Evolutionary conservation across 2,797 vertebrate species (phyloP), one percentile per base, ranked within the genome.

Genomic region (Lutjanus campechanus): DNA sequence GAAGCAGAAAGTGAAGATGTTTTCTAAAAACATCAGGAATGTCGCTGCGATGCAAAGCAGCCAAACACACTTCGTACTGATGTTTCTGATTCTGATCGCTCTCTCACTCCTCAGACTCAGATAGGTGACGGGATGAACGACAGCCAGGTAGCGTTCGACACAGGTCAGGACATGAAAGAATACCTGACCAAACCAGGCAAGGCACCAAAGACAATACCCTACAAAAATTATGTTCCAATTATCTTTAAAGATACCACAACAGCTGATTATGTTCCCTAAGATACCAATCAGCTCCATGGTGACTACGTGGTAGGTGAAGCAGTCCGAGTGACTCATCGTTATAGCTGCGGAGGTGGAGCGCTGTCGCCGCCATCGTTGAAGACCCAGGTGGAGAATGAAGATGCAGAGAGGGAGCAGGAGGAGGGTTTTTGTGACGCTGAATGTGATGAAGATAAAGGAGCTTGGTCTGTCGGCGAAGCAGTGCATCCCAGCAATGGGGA

Each of bases 61-160:
- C 61, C 61, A 64, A 47, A 64, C 43, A 64, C 61, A 64, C 44
- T n/a, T 43, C 10, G 47, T 22, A 44, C 7, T 16, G 43, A 64
- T 15, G 5, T 51, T 40, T 11, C 29, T 50, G 44, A 51, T 7
- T 19, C 19, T 53, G 46, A 41, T 22, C 11, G 11, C 46, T 51
- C 9, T 16, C 36, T 41, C 36, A 15, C 36, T 12, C 22, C 7
- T 40, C 29, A 87, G 69, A 3, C 44, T 36, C 2, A 74, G 22
- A 41, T 86, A 89, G 8, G 51, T 78, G 58, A 88, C 6, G 44
- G 88, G 86, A 44, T 82, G 76, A 47, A 82, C 73, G 0, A 77
- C 86, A 51, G 86, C 86, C 63, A 90, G 44, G 78, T 86, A 90
- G 44, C 20, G 79, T 13, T 90, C 83, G 29, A 77, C 20, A 60